Evolutionary conservation across 2,113 vertebrate species (phyloP), one percentile per base, ranked within the genome.

Genomic region (Bucco capensis): DNA sequence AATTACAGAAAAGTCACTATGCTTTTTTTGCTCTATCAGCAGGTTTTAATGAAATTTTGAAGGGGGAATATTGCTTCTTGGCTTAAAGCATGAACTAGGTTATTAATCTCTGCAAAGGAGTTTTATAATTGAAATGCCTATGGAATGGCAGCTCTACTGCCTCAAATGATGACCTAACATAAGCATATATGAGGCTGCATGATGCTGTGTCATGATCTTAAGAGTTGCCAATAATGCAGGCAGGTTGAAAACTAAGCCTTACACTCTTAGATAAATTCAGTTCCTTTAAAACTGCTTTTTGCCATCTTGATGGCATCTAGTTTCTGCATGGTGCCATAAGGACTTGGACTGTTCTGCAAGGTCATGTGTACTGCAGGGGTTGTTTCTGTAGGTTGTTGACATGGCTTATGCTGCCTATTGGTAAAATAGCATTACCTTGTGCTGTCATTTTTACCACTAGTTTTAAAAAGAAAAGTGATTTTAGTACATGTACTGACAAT

Each of bases 21-120:
- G 27, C 54, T 81, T 96, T 81, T 96, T 94, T 92, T 85, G 90
- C 90, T 92, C 6, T 72, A 74, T 96, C 96, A 94, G 84, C 94
- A 94, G 44, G 35, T 50, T 83, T 93, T 86, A 95, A 94, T 94
- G 91, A 96, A 76, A 94, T 91, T 91, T 86, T 90, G 76, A 89
- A 93, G 69, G 65, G 67, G 60, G 4, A 61, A 83, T 85, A 84
- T 89, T 92, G 56, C 85, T 96, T 75, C 37, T 49, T 90, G 72
- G 74, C 74, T 95, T 86, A 89, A 89, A 93, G 84, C 62, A 69
- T 49, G 69, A 95, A 54, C 46, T 61, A 37, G 67, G 76, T 73
- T 83, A 89, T 89, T 89, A 93, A 89, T 94, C 83, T 91, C 70
- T 54, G 66, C 71, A 89, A 91, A 89, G 49, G 82, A 89, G 65